Base-by-base conservation (phyloP, 1,140 invertebrate species). In the Zelostemma sp. region DNA sequence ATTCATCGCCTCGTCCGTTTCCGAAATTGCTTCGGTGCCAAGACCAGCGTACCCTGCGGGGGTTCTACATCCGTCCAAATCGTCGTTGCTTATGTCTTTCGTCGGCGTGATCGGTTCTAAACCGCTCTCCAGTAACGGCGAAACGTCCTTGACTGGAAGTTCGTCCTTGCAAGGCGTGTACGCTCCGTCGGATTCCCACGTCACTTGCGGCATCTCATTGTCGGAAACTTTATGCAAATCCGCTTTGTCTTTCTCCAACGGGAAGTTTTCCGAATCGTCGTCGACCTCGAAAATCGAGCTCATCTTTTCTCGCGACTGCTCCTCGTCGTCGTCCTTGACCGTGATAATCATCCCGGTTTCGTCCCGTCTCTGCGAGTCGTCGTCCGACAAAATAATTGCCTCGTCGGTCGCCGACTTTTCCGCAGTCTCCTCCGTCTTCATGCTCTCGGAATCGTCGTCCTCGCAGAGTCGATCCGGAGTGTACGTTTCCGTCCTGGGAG, bases 81-180 rank as follows among this genome's bases (percentile, higher is more conserved):
- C 81, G 19, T 86, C 85, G 17, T 59, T 77, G 0, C 66, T 25
- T 19, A 60, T 75, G 14, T 84, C 82, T 18, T 78, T 83, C 0
- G 77, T 80, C 0, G 81, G 79, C 0, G 77, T 85, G 14, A 83
- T 85, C 1, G 80, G 82, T 56, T 86, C 84, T 1, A 86, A 57
- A 1, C 75, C 81, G 41, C 75, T 80, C n/a, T 77, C 76, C 0
- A 66, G 12, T 1, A 73, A 59, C 0, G 47, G 55, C 0, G 68
- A 60, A 0, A 59, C 31, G 5, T 81, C 75, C 3, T 77, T 76
- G 5, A 82, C 56, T 0, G 80, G 82, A 40, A 78, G 65, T 38
- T 83, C 83, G n/a, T 80, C 83, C 33, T 83, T 82, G 8, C 83
- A 84, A 0, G 83, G 83, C 0, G 83, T 85, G 8, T 83, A 84